Percentiles rank a stretch among this genome's conserved stretches.
Conservation (phyloP, 2,888 invertebrate genomes). For the Bursaphelenchus okinawaensis region DNA sequence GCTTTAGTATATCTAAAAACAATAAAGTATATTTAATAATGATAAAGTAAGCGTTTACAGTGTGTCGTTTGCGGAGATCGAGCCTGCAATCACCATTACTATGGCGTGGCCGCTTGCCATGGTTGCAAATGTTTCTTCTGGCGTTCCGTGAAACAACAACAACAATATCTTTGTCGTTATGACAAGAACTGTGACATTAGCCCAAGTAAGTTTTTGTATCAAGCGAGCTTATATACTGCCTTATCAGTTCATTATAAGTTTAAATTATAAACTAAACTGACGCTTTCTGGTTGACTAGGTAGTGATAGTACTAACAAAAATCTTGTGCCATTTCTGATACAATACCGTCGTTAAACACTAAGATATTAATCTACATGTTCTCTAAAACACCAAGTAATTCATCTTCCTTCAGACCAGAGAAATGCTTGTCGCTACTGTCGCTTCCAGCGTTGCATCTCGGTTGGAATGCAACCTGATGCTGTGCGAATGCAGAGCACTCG, state of each 20-base stretch:
- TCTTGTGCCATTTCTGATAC: background rate
- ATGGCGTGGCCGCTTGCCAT: constrained; percentile 53
- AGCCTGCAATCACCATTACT: constrained; percentile 52
- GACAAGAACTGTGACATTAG: constrained; percentile 48
- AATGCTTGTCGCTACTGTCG: constrained; percentile 52
- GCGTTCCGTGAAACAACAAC: constrained; percentile 49
- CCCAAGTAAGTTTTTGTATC: constrained; percentile 25
- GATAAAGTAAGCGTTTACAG: constrained; percentile 30
- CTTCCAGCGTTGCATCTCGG: constrained; percentile 41
- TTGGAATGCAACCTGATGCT: constrained; percentile 41
- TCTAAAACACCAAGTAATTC: too few species aligned
- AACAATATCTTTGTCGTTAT: constrained; percentile 47
- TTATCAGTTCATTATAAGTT: too few species aligned
- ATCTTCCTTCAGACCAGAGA: constrained; percentile 40
- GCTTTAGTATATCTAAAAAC: too few species aligned
- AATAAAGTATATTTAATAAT: background rate
- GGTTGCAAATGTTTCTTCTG: constrained; percentile 48
- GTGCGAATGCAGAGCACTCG: constrained; percentile 22
- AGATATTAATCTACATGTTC: too few species aligned
- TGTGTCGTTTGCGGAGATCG: constrained; percentile 54
- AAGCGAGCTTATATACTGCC: too few species aligned
- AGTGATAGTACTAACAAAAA: background rate
- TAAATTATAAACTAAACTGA: background rate
- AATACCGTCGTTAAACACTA: too few species aligned
- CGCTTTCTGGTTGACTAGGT: background rate